A percentile compares a stretch with the other conserved stretches of the same genome.
Evolutionary conservation across 2,797 vertebrate genomes (phyloP).

Genomic region (Smutsia temminckii): DNA sequence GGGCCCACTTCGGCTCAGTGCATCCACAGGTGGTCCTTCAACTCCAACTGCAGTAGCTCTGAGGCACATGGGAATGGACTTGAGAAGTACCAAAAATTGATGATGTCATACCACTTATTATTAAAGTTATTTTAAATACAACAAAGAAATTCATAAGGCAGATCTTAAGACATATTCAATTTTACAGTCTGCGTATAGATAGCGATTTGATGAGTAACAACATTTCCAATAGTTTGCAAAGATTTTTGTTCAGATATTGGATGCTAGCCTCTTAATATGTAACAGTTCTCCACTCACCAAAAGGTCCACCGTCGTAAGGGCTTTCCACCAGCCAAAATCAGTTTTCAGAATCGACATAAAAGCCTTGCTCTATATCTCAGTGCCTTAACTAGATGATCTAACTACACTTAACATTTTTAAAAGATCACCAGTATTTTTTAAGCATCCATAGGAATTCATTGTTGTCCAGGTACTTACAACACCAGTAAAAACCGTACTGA

Average conservation of each 20-base stretch:
- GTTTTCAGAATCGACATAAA: neutral
- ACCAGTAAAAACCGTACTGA: neutral
- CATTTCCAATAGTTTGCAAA: neutral
- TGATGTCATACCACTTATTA: neutral
- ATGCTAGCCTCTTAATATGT: neutral
- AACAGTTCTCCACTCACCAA: neutral
- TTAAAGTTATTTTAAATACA: slow-evolving; percentile 5
- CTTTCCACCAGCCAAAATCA: neutral
- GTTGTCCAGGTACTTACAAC: neutral
- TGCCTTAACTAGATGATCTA: neutral
- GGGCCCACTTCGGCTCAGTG: neutral
- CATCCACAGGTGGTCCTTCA: neutral
- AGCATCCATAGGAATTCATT: neutral
- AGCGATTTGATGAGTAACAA: neutral
- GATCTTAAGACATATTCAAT: neutral
- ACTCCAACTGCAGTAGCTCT: neutral
- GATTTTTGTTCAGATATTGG: neutral
- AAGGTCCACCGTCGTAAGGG: neutral
- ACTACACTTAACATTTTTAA: neutral
- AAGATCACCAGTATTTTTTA: neutral
- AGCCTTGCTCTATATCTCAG: neutral
- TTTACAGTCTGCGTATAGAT: neutral
- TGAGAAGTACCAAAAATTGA: neutral
- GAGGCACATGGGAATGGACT: neutral
- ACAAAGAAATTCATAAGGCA: neutral